Percentiles rank a stretch among this genome's conserved stretches.
phyloP scores from a whole-genome alignment of 1,140 invertebrate species.

The Anastrepha ludens region DNA sequence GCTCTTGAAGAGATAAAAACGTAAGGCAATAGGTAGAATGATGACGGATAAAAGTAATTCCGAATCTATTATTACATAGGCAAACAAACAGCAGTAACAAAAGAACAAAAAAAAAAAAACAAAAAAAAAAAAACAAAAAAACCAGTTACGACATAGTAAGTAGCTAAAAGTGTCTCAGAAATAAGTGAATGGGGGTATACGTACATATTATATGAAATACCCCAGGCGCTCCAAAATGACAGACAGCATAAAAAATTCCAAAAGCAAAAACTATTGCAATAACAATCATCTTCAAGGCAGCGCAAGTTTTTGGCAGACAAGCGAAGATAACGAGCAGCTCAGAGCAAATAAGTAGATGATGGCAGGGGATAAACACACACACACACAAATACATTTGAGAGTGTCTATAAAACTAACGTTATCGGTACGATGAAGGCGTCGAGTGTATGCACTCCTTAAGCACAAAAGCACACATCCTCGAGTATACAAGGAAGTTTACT shows the following conservation, averaged over 20 bases:
- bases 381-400: too few relatives aligned
- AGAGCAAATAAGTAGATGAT: slow-evolving; percentile 23
- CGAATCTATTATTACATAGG: slow-evolving; percentile 40
- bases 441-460: neutral
- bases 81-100: neutral
- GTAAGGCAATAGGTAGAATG: neutral
- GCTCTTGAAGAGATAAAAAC: neutral
- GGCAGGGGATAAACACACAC: neutral
- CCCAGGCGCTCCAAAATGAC: neutral
- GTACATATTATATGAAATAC: neutral
- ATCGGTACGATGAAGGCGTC: neutral
- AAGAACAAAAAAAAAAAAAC: neutral
- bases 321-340: slow-evolving; percentile 20
- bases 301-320: slow-evolving; percentile 38
- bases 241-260: neutral
- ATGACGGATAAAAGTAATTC: slow-evolving; percentile 34
- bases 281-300: neutral
- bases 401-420: slow-evolving; percentile 44
- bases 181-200: neutral
- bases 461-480: neutral
- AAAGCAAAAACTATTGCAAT: neutral
- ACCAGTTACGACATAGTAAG: neutral
- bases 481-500: too few relatives aligned
- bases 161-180: neutral
- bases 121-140: slow-evolving; percentile 30